A percentile compares a stretch with the other conserved stretches of the same genome.
Evolutionary conservation across 2,888 invertebrate genomes (phyloP).

Genomic region (Dryococelus australis): DNA sequence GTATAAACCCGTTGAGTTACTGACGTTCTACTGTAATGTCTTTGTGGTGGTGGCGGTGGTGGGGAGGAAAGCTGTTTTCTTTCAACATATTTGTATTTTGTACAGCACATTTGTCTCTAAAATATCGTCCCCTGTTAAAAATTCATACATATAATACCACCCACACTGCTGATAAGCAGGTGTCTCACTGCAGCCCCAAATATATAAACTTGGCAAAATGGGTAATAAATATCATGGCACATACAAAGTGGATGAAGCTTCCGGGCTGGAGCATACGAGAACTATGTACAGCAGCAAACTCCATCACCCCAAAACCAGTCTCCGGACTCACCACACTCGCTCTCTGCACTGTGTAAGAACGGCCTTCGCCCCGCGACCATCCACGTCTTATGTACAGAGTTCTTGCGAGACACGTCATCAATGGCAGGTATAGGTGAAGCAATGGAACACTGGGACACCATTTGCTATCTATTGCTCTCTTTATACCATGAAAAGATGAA

Average conservation of each 20-base stretch:
- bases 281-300: not conserved
- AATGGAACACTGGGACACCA: not conserved
- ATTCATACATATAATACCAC: not conserved
- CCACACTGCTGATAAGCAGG: not conserved
- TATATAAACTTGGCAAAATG: not conserved
- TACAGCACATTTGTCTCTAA: not conserved
- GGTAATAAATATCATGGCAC: conserved; percentile 10
- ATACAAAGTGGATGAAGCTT: not conserved
- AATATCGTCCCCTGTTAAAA: not conserved
- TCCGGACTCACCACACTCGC: not conserved
- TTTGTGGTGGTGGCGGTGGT: too few species aligned
- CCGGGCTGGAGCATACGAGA: not conserved
- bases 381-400: too few species aligned
- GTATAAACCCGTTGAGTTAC: too few species aligned
- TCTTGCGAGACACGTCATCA: too few species aligned
- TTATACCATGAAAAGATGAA: not conserved
- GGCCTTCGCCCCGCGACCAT: too few species aligned
- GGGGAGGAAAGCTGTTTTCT: too few species aligned
- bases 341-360: not conserved
- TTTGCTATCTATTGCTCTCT: not conserved
- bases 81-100: too few species aligned
- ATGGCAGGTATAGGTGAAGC: not conserved
- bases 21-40: too few species aligned
- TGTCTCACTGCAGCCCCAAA: not conserved
- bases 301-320: not conserved